Percentiles rank a stretch among this genome's conserved stretches.
These are phyloP conservation scores for Fragum sueziense DNA, from an alignment of 2,888 invertebrate genomes.

Conservation along the genomic window DNA sequence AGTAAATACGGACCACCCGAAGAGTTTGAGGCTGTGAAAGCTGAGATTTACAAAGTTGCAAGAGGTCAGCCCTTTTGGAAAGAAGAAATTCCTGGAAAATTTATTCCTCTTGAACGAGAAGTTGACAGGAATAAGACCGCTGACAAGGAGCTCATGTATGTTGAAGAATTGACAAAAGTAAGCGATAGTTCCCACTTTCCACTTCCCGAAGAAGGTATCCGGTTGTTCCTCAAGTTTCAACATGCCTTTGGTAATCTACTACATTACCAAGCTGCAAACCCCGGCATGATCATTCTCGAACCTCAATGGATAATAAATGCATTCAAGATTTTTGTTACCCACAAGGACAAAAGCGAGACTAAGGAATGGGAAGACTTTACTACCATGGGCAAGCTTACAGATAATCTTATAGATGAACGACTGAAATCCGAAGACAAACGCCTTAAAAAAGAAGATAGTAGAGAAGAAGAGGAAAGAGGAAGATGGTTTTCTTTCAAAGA, in stretches of 20 bases:
- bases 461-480: not conserved
- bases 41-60: conserved; percentile 35
- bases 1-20: not conserved
- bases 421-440: not conserved
- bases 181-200: conserved; percentile 24
- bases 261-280: conserved; percentile 32
- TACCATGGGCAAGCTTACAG: not conserved
- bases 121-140: conserved; percentile 29
- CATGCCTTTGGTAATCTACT: conserved; percentile 48
- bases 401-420: not conserved
- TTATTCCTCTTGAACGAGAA: conserved; percentile 40
- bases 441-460: too few species aligned
- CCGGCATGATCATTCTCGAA: conserved; percentile 32
- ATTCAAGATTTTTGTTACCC: conserved; percentile 47
- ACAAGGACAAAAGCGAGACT: conserved; percentile 31
- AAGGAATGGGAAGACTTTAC: not conserved
- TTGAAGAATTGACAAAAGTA: conserved; percentile 19
- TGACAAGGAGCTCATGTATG: conserved; percentile 32
- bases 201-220: conserved; percentile 19
- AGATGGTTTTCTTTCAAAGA: conserved; percentile 14
- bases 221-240: conserved; percentile 37
- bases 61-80: conserved; percentile 35
- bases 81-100: conserved; percentile 39
- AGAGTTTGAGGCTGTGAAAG: conserved; percentile 22
- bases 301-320: conserved; percentile 55